Percentiles rank a stretch among this genome's conserved stretches.
Evolutionary conservation across 2,888 invertebrate genomes (phyloP).

Genomic region (Octonoba sinensis): DNA sequence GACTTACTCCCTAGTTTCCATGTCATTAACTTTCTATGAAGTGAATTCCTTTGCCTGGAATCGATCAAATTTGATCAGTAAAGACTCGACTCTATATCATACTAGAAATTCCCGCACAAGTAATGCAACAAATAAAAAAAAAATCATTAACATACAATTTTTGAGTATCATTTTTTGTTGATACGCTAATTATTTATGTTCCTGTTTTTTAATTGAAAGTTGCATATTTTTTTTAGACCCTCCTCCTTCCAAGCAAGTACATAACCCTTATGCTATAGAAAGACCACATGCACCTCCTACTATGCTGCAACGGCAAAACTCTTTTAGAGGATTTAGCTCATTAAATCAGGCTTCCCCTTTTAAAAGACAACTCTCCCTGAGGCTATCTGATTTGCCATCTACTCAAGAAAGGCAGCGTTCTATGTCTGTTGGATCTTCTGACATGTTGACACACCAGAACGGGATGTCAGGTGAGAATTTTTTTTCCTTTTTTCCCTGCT

Average conservation of each 20-base stretch:
- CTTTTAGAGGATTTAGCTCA: conserved; percentile 90
- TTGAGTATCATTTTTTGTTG: too few relatives aligned
- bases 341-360: conserved; percentile 86
- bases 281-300: conserved; percentile 95
- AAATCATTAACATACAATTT: not conserved
- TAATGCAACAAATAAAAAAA: too few relatives aligned
- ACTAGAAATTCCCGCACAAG: too few relatives aligned
- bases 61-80: too few relatives aligned
- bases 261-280: conserved; percentile 94
- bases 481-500: not conserved
- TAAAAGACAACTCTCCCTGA: conserved; percentile 94
- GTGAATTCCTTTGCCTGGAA: too few relatives aligned
- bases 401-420: conserved; percentile 82
- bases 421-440: conserved; percentile 66
- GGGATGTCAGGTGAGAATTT: conserved; percentile 42
- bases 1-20: too few relatives aligned
- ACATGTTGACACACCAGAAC: conserved; percentile 58
- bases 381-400: conserved; percentile 90
- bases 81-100: too few relatives aligned
- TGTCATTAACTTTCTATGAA: too few relatives aligned
- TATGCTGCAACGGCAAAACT: conserved; percentile 94
- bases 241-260: conserved; percentile 74
- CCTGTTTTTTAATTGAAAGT: not conserved
- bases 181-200: not conserved
- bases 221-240: conserved; percentile 70